These are phyloP conservation scores for Bombus terrestris DNA, from an alignment of 1,140 invertebrate species.

Conservation along the genomic window DNA sequence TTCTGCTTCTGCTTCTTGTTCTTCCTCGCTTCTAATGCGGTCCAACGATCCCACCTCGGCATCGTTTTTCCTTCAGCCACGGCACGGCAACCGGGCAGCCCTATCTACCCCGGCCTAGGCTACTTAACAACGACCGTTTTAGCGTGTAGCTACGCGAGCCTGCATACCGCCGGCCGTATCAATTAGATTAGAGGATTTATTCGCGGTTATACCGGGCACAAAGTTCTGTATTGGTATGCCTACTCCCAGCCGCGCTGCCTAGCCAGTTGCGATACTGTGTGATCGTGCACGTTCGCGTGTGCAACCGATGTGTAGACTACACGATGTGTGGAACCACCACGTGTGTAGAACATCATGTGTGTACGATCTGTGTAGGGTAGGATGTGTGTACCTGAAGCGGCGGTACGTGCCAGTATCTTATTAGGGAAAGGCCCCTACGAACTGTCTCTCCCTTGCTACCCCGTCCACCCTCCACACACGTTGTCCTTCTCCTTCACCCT, in stretches of 20 bases:
- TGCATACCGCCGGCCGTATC: slow-evolving; percentile 69
- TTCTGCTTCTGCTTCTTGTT: slow-evolving; percentile 1
- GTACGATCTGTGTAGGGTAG: neutral
- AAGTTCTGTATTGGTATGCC: slow-evolving; percentile 67
- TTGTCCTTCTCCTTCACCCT: neutral
- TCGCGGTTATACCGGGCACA: slow-evolving; percentile 68
- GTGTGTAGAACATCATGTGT: too few relatives aligned
- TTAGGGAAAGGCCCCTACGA: slow-evolving; percentile 48
- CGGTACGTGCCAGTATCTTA: slow-evolving; percentile 51
- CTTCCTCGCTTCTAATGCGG: slow-evolving; percentile 6
- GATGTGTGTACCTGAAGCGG: neutral
- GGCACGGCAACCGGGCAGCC: slow-evolving; percentile 7
- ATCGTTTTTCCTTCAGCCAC: slow-evolving; percentile 28
- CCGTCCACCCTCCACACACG: neutral
- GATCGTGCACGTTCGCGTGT: slow-evolving; percentile 15
- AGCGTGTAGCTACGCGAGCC: slow-evolving; percentile 42
- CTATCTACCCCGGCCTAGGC: slow-evolving; percentile 35
- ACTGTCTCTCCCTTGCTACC: neutral
- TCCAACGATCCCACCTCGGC: slow-evolving; percentile 7
- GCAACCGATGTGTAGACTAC: too few relatives aligned
- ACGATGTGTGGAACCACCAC: too few relatives aligned
- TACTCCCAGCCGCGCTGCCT: neutral
- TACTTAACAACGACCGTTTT: slow-evolving; percentile 73
- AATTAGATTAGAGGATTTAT: slow-evolving; percentile 79
- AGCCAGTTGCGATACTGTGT: neutral